Conservation (phyloP, 2,797 vertebrate genomes). For the Leptatherina wallacei region DNA sequence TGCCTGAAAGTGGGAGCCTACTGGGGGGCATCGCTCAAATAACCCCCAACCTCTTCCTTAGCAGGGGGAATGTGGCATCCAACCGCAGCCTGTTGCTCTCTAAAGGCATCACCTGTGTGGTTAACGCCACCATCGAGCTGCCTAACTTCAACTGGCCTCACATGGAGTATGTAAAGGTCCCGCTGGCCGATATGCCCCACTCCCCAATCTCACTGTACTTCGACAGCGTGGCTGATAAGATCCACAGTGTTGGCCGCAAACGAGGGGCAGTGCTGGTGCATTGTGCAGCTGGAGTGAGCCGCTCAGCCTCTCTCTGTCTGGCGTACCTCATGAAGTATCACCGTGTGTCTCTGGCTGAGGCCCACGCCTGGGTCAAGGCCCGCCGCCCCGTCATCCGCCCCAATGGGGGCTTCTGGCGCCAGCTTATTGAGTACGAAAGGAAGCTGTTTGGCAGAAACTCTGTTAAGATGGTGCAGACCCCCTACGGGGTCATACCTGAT, state of each 20-base stretch:
- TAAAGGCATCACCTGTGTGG: conserved; percentile 95
- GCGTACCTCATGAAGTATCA: conserved; percentile 99
- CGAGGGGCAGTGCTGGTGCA: conserved; percentile 94
- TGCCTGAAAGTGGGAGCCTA: conserved; percentile 86
- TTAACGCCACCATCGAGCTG: conserved; percentile 97
- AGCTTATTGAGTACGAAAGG: conserved; percentile 96
- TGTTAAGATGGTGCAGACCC: conserved; percentile 97
- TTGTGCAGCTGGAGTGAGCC: conserved; percentile 94
- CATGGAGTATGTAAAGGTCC: conserved; percentile 96
- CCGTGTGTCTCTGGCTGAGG: conserved; percentile 91
- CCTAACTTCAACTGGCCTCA: conserved; percentile 98
- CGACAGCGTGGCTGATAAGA: conserved; percentile 96
- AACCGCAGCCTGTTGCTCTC: conserved; percentile 95
- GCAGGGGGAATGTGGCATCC: conserved; percentile 93
- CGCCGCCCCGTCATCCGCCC: conserved; percentile 93
- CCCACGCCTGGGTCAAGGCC: conserved; percentile 96
- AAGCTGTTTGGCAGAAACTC: conserved; percentile 95
- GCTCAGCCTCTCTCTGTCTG: conserved; percentile 94
- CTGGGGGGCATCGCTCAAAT: conserved; percentile 95
- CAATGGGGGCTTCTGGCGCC: conserved; percentile 97
- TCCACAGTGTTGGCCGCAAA: conserved; percentile 94
- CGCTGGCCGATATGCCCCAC: conserved; percentile 94
- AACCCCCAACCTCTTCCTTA: conserved; percentile 94
- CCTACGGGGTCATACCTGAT: conserved; percentile 93
- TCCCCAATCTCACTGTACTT: conserved; percentile 97